Base-by-base conservation (phyloP, 1,140 invertebrate genomes). In the Trichogramma pretiosum region DNA sequence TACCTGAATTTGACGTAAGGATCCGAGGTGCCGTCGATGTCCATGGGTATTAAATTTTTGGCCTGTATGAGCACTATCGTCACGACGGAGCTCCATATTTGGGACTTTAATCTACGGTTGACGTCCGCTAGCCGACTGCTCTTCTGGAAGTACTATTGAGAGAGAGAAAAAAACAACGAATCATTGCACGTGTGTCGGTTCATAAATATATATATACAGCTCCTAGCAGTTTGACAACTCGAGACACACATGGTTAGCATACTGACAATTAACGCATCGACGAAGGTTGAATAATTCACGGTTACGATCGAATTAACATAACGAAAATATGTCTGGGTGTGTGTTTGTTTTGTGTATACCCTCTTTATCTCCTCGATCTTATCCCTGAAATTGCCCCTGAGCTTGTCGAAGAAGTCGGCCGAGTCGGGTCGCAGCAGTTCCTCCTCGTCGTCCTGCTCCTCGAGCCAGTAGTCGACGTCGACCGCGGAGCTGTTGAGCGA, bases 1-100 rank as follows among this genome's bases (percentile, higher is more conserved):
- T 69, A 91, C 88, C 87, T 83, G 75, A 99, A 98, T 72, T 96
- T 98, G 59, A 94, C 91, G 64, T 95, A 98, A 37, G 92, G 91
- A 70, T 98, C 93, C 54, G 86, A 90, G 26, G 85, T 77, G 39
- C 89, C 86, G 62, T 95, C 93, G 54, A 91, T 80, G 64, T 94
- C 88, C 79, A 91, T 90, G 7, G 87, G 80, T 11, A 85, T 75
- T 8, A 98, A 77, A 65, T 93, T 88, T 70, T 86, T 91, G 4
- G 90, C 94, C 70, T 98, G 93, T 5, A 98, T 86, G 48, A 99
- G 74, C 3, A 97, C 85, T 53, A 99, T 92, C 16, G 92, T 98
- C 5, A 98, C 90, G 35, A 96, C 89, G 1, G 88, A 91, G 65
- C 87, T 90, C 91, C 91, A 95, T 68, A 93, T 90, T 71, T 94